phyloP scores from a whole-genome alignment of 2,797 vertebrate species.

The Synanceia verrucosa region DNA sequence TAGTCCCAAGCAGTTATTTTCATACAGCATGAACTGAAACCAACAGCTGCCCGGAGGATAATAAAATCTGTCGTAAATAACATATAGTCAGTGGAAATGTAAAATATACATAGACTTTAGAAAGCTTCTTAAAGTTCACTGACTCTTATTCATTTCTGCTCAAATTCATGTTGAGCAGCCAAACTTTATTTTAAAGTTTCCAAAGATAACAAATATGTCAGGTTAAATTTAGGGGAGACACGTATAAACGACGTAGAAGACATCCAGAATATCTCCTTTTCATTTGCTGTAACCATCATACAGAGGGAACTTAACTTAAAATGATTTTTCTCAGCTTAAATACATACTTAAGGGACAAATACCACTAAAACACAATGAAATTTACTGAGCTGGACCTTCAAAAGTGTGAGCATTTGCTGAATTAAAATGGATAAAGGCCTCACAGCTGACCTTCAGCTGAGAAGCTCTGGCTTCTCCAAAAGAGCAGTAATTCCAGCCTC shows the following conservation, averaged over 20 bases:
- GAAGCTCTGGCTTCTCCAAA: conserved; percentile 49
- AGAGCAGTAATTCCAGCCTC: conserved; percentile 76
- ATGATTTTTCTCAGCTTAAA: conserved; percentile 7
- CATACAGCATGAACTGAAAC: neutral
- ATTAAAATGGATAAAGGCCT: neutral
- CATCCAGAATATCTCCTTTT: neutral
- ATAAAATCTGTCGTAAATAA: conserved; percentile 1
- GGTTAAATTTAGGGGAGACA: neutral
- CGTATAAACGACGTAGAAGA: neutral
- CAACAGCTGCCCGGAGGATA: neutral
- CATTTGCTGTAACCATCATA: neutral
- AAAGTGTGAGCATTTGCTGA: neutral
- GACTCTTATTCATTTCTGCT: conserved; percentile 7
- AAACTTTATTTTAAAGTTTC: neutral
- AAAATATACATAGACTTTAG: neutral
- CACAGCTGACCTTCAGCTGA: conserved; percentile 24
- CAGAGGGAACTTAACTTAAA: neutral
- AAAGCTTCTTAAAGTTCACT: neutral
- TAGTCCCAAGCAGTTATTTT: neutral
- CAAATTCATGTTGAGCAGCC: neutral
- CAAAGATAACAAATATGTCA: neutral
- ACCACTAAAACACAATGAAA: neutral
- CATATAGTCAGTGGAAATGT: neutral
- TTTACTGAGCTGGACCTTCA: neutral
- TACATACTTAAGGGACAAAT: neutral